Evolutionary conservation across 2,113 vertebrate species (phyloP).

Genomic region (Thalassoma bifasciatum): DNA sequence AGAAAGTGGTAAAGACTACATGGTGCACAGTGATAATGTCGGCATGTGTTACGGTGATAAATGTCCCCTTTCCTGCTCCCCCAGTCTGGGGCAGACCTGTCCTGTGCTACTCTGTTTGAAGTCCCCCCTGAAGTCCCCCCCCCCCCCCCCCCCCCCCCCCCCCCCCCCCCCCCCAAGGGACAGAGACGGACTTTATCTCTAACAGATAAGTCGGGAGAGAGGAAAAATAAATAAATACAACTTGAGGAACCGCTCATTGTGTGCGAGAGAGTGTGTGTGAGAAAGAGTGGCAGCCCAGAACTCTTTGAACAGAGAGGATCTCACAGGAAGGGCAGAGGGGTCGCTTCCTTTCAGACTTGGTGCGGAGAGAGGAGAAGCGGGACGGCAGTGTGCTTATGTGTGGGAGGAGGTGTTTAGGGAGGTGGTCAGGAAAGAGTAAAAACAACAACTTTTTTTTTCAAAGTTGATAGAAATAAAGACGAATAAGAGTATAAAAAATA

Average conservation of each 20-base stretch:
- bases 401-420: conserved; percentile 5
- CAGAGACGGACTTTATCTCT: conserved; percentile 80
- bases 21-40: conserved; percentile 75
- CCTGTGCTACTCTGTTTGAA: conserved; percentile 73
- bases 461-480: no score
- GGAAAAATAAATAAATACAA: conserved; percentile 80
- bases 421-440: neutral
- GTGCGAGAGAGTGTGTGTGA: conserved; percentile 26
- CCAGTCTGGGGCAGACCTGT: conserved; percentile 60
- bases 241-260: conserved; percentile 60
- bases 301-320: conserved; percentile 73
- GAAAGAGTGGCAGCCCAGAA: conserved; percentile 59
- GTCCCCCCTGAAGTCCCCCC: conserved; percentile 63
- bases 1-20: conserved; percentile 64
- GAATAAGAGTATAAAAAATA: neutral
- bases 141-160: no score
- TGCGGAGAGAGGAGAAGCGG: conserved; percentile 59
- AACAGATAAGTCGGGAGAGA: conserved; percentile 72
- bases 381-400: conserved; percentile 48
- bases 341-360: conserved; percentile 78
- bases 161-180: conserved; percentile 40
- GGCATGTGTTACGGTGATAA: conserved; percentile 81
- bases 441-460: no score
- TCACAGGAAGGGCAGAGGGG: conserved; percentile 77
- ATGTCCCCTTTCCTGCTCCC: conserved; percentile 79